Conservation (phyloP, 2,797 vertebrate genomes). For the Nothura maculosa region DNA sequence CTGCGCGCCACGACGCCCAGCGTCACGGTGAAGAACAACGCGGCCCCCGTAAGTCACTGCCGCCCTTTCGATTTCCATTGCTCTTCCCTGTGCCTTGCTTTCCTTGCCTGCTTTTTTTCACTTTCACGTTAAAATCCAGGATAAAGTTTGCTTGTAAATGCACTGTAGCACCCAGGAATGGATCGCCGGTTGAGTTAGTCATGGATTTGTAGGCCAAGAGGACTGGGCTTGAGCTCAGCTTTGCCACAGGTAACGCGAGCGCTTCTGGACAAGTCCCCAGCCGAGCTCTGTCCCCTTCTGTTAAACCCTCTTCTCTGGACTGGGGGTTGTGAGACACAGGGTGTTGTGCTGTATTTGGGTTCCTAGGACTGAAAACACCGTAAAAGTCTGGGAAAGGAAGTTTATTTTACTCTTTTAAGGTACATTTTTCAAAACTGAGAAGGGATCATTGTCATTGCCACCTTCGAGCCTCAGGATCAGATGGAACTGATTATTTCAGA, state of each 20-base stretch:
- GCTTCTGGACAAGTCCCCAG: fast-evolving
- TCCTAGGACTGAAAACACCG: neutral
- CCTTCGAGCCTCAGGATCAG: neutral
- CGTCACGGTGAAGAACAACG: constrained; percentile 90
- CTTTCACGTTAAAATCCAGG: neutral
- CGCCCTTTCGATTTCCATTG: neutral
- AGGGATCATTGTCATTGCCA: neutral
- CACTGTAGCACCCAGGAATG: neutral
- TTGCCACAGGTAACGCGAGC: neutral
- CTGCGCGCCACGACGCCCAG: constrained; percentile 94
- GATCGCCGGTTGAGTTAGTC: neutral
- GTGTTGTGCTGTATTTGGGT: neutral
- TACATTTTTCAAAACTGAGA: neutral
- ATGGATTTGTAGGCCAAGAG: neutral
- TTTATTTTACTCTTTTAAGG: neutral
- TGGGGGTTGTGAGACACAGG: neutral
- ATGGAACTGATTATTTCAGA: no score
- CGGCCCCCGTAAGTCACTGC: constrained; percentile 89
- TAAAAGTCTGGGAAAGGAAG: neutral
- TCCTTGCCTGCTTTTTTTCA: neutral
- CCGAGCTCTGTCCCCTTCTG: neutral
- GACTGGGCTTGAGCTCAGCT: neutral
- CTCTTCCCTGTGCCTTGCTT: neutral
- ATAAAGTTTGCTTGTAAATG: neutral
- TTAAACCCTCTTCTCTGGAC: neutral